Conservation (phyloP, 2,797 vertebrate species). For the Danio jaintianensis region DNA sequence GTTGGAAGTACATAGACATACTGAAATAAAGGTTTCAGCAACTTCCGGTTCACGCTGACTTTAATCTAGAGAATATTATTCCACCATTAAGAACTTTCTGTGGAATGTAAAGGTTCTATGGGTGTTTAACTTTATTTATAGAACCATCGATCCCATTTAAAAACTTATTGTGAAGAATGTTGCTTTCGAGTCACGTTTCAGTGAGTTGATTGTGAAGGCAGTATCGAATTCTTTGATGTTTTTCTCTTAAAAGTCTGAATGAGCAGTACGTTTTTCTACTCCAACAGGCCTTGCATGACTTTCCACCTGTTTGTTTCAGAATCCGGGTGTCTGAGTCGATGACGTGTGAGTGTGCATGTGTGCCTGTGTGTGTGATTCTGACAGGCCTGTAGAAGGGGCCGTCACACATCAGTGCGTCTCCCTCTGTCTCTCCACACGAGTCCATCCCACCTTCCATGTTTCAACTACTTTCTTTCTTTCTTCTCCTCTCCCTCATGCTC, state of each 20-base stretch:
- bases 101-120: too few relatives aligned
- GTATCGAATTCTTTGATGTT: background rate
- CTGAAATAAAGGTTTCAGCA: too few relatives aligned
- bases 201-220: too few relatives aligned
- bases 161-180: too few relatives aligned
- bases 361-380: constrained; percentile 39
- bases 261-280: background rate
- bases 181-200: too few relatives aligned
- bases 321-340: background rate
- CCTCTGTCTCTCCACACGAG: constrained; percentile 46
- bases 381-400: constrained; percentile 52
- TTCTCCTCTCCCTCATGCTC: constrained; percentile 32
- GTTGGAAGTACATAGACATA: too few relatives aligned
- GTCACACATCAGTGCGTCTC: constrained; percentile 40
- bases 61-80: too few relatives aligned
- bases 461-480: constrained; percentile 30
- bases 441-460: constrained; percentile 45
- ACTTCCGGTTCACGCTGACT: too few relatives aligned
- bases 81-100: too few relatives aligned
- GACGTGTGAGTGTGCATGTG: constrained; percentile 27
- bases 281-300: background rate
- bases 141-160: too few relatives aligned
- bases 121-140: too few relatives aligned
- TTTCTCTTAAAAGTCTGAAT: constrained; percentile 8
- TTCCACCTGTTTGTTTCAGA: background rate